Evolutionary conservation across 2,888 invertebrate species (phyloP).

Genomic region (Abrostola triplasia): DNA sequence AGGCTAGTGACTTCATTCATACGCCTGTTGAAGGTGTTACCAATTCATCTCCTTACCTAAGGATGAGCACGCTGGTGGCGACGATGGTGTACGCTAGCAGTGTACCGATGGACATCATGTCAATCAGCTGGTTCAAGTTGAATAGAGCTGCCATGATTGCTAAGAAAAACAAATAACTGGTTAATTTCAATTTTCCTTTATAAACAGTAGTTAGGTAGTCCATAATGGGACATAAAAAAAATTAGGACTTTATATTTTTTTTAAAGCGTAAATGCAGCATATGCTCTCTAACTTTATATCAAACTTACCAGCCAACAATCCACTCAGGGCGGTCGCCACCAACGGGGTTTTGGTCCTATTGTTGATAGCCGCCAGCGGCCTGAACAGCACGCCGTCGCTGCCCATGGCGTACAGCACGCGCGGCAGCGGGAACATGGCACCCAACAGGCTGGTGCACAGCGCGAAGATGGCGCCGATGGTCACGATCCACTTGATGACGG

Average conservation of each 20-base stretch:
- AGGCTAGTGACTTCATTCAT: too few species aligned
- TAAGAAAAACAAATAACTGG: constrained; percentile 69
- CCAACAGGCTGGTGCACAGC: constrained; percentile 95
- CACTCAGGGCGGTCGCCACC: constrained; percentile 92
- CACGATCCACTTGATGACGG: constrained; percentile 95
- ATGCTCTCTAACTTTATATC: too few species aligned
- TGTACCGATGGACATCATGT: constrained; percentile 99
- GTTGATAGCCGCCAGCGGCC: constrained; percentile 91
- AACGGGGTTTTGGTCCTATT: constrained; percentile 93
- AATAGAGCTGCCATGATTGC: constrained; percentile 96
- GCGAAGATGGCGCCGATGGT: constrained; percentile 97
- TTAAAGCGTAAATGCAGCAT: too few species aligned
- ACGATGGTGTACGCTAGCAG: constrained; percentile 97
- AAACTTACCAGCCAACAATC: constrained; percentile 91
- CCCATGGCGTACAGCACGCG: constrained; percentile 97
- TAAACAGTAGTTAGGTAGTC: too few species aligned
- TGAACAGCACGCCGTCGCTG: constrained; percentile 95
- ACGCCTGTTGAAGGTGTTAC: too few species aligned
- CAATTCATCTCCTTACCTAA: constrained; percentile 89
- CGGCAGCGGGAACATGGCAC: constrained; percentile 96
- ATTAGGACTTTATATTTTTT: too few species aligned
- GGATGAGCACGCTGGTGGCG: constrained; percentile 95
- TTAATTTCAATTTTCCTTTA: too few species aligned
- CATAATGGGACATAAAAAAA: too few species aligned
- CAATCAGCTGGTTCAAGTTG: constrained; percentile 96